Base-by-base conservation (phyloP, 1,140 invertebrate species). In the Halesus radiatus region DNA sequence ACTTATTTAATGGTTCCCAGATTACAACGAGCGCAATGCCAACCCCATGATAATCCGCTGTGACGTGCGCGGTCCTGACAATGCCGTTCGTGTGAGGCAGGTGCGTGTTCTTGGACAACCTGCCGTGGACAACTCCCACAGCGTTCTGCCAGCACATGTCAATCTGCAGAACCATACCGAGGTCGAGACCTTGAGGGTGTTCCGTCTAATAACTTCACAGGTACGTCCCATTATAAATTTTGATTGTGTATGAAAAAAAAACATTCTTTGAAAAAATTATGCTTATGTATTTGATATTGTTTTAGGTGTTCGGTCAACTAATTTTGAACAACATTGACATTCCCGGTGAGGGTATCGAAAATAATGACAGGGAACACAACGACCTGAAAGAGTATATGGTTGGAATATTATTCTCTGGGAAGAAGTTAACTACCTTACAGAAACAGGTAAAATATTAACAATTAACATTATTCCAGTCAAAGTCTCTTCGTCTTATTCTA, bases 321-420 rank as follows among this genome's bases (percentile, higher is more conserved):
- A 94, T 98, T 18, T 87, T 88, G 76, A 82, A 86, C 37, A 87
- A 90, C 83, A 83, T 89, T 78, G 90, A 92, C 77, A 23, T n/a
- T 23, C 13, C 52, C 15, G 23, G 10, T 18, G 66, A 52, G 22
- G 62, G 22, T 29, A 26, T 29, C 3, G 66, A 45, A 13, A 37
- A 70, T 45, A 45, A 45, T 10, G 37, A 70, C 3, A 70, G 66
- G 20, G 93, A 94, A 74, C 95, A 95, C 85, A 96, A 95, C 78
- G 97, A 99, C 87, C 89, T 99, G 0, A 93, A 97, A 20, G 97
- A 99, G 87, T 97, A 99, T 85, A 98, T 99, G 92, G 98, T 99
- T 20, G 97, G 97, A 70, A 99, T 99, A 83, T 89, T 99, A 16
- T 99, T 99, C 88, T 97, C 96, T 83, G 92, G 97, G 60, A 97